Evolutionary conservation across 2,113 vertebrate species (phyloP).

Genomic region (Tupaia chinensis): DNA sequence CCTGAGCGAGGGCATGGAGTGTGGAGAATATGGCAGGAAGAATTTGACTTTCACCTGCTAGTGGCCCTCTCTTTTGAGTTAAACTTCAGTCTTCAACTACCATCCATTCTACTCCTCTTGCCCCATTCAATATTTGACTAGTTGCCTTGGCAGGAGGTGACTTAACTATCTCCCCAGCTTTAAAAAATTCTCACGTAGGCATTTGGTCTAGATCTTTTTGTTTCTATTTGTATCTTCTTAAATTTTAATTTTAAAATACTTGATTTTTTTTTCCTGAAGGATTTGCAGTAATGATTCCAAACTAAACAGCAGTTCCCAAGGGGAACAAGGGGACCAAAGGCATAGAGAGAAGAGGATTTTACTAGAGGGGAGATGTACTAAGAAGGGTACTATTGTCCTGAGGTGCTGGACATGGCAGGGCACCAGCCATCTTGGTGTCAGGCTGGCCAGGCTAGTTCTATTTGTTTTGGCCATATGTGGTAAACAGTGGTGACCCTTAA

Average conservation of each 20-base stretch:
- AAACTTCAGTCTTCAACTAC: conserved; percentile 11
- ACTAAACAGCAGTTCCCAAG: background rate
- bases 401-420: background rate
- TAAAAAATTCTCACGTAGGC: background rate
- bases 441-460: background rate
- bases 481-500: background rate
- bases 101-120: background rate
- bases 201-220: conserved; percentile 35
- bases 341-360: background rate
- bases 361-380: background rate
- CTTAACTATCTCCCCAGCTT: background rate
- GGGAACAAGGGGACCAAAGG: background rate
- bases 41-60: background rate
- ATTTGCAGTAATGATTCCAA: conserved; percentile 13
- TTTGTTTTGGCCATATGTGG: background rate
- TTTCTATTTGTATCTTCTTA: conserved; percentile 18
- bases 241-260: background rate
- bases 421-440: background rate
- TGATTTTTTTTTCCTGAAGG: conserved; percentile 28
- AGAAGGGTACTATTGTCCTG: background rate
- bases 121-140: background rate
- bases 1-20: background rate
- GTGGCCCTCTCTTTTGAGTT: conserved; percentile 9
- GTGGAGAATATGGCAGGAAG: background rate
- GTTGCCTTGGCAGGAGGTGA: conserved; percentile 8